Evolutionary conservation across 2,888 invertebrate species (phyloP), one percentile per base, ranked within the genome.

Genomic region (Agrochola macilenta): DNA sequence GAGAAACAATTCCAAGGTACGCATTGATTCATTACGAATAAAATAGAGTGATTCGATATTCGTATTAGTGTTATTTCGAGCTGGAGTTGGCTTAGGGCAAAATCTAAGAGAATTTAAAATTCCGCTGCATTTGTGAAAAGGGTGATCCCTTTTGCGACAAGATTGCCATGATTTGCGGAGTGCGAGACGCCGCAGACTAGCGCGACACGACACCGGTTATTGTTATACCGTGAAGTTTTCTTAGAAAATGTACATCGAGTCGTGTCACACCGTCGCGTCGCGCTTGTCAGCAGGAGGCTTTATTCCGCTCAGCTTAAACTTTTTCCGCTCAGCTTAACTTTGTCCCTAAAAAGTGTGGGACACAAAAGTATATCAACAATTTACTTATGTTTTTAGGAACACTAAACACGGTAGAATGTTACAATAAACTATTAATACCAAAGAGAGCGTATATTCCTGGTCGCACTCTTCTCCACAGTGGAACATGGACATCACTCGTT

Each of bases 401-500:
- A 8, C 76, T 94, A 1, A 77, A 90, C 63, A 82, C 90, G 5
- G 94, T 93, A 1, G 92, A 93, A 85, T 93, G 94, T 77, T 94
- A 94, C 82, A 82, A 86, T 5, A 88, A 91, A 63, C 30, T 94
- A 9, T 81, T 88, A 23, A 85, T 95, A 69, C 94, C 94, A 30
- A 91, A 89, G 74, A 82, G 91, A 69, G 89, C 91, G 3, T 92
- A 92, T 68, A 79, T 92, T 14, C n/a, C 93, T 8, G 91, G 92
- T 14, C 86, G 88, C 9, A 87, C 90, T 43, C 61, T 94, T 4
- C 81, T 93, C 5, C 93, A 94, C 73, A 92, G 90, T 68, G 94
- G 94, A 12, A 94, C 95, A 0, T 94, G 94, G 94, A 90, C 90
- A 23, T 94, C 94, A 0, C 76, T 94, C 17, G 91, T 94, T 1